Evolutionary conservation across 2,113 vertebrate genomes (phyloP).

Genomic region (Pelmatolapia mariae): DNA sequence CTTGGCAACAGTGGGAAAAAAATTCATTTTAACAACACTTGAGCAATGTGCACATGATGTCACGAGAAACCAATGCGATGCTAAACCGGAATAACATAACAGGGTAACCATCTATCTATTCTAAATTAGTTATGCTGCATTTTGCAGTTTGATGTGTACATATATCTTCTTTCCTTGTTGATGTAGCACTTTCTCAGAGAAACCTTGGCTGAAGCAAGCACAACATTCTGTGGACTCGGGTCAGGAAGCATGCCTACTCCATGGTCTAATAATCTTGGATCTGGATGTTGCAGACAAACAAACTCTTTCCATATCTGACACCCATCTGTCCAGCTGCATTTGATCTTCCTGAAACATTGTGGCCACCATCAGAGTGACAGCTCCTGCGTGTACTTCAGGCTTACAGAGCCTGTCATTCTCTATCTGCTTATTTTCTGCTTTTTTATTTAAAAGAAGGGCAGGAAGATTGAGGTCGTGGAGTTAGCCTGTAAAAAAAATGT

Average conservation of each 20-base stretch:
- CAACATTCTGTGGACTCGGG: slow-evolving; percentile 64
- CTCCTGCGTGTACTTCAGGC: neutral
- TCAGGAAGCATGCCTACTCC: slow-evolving; percentile 57
- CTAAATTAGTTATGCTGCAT: neutral
- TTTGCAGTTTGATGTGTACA: neutral
- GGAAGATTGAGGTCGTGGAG: neutral
- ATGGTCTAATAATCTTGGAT: neutral
- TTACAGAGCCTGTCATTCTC: neutral
- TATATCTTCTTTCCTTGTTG: neutral
- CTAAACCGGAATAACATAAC: neutral
- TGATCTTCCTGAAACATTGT: neutral
- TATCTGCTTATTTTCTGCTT: neutral
- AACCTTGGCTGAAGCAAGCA: slow-evolving; percentile 72
- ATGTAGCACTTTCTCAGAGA: slow-evolving; percentile 75
- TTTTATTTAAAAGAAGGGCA: neutral
- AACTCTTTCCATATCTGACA: neutral
- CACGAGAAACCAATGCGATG: neutral
- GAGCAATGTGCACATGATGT: neutral
- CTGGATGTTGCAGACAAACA: neutral
- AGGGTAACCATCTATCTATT: neutral
- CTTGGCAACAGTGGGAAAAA: accelerated
- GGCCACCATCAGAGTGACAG: neutral
- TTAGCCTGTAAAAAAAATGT: neutral
- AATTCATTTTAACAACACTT: neutral
- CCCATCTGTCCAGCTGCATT: neutral